Evolutionary conservation across 1,140 invertebrate genomes (phyloP).

Genomic region (Caenorhabditis briggsae): DNA sequence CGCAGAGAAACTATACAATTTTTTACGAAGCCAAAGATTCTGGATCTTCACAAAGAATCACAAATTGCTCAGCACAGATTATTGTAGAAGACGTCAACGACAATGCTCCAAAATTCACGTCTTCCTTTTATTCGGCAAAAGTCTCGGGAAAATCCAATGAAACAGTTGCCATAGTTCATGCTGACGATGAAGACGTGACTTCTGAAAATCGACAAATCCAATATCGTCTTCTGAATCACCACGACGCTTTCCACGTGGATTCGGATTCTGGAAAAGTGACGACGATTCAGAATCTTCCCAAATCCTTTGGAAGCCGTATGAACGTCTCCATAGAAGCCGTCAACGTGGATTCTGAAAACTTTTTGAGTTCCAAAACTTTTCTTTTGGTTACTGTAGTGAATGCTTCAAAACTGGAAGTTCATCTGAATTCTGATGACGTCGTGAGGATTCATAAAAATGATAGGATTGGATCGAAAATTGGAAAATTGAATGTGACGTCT

Average conservation of each 20-base stretch:
- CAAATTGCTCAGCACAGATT: constrained; percentile 81
- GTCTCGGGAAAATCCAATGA: constrained; percentile 87
- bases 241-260: background rate
- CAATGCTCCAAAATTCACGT: constrained; percentile 86
- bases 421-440: background rate
- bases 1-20: constrained; percentile 19
- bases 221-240: constrained; percentile 21
- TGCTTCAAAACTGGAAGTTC: background rate
- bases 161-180: constrained; percentile 83
- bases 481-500: background rate
- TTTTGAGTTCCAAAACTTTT: background rate
- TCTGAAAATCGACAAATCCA: background rate
- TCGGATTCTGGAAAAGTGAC: background rate
- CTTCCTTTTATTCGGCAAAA: constrained; percentile 4
- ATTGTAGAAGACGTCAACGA: constrained; percentile 93
- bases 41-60: background rate
- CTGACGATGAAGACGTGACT: constrained; percentile 27
- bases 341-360: background rate
- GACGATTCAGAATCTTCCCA: background rate
- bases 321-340: background rate
- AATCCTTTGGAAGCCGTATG: background rate
- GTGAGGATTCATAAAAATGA: constrained; percentile 8
- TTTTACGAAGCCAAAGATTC: constrained; percentile 29
- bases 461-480: background rate
- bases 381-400: background rate